Evolutionary conservation across 2,888 invertebrate genomes (phyloP).

Genomic region (Pachydiplax longipennis): DNA sequence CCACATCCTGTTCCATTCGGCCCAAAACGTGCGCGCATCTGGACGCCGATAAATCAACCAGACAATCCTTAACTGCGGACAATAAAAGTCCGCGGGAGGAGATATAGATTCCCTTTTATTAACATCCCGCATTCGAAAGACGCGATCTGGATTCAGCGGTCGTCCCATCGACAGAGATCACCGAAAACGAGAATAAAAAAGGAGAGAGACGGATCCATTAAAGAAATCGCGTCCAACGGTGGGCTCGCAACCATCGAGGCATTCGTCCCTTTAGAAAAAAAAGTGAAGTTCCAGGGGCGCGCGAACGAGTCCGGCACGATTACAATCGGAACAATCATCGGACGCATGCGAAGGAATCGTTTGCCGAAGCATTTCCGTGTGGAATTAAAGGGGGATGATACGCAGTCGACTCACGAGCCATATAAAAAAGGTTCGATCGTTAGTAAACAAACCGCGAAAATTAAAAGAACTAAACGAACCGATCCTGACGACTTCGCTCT

Average conservation of each 20-base stretch:
- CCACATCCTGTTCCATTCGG: neutral
- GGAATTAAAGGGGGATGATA: neutral
- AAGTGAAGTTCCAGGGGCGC: neutral
- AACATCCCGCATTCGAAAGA: neutral
- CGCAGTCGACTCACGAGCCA: neutral
- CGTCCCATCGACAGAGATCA: neutral
- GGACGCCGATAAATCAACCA: neutral
- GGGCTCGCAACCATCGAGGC: too few species aligned
- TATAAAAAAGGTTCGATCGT: neutral
- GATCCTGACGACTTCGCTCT: neutral
- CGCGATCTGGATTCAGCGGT: neutral
- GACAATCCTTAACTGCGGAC: neutral
- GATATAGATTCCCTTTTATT: neutral
- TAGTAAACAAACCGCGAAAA: neutral
- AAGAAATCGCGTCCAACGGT: neutral
- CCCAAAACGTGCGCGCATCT: neutral
- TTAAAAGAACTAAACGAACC: neutral
- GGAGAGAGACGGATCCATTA: neutral
- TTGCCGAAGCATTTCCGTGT: neutral
- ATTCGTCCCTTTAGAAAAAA: neutral
- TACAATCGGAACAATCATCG: neutral
- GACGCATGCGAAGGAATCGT: neutral
- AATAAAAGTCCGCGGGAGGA: neutral
- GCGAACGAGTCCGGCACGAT: neutral
- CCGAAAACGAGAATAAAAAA: neutral